A percentile compares a stretch with the other conserved stretches of the same genome.
phyloP scores from a whole-genome alignment of 2,888 invertebrate genomes.

The Amaurobius ferox region DNA sequence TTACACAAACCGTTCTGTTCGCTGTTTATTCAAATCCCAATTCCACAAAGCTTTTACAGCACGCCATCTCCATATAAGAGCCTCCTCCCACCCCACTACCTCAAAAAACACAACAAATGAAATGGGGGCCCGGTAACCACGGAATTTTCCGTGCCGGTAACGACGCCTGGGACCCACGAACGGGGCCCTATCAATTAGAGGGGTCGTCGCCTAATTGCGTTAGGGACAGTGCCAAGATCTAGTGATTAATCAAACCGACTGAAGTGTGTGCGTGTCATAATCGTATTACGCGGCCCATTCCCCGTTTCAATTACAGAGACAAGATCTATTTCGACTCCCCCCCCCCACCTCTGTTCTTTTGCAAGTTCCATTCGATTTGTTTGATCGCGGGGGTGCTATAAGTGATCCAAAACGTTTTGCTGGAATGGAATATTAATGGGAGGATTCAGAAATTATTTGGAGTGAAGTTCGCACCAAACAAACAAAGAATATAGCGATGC shows the following conservation, averaged over 20 bases:
- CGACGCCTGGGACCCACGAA: constrained; percentile 37
- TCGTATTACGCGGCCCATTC: constrained; percentile 62
- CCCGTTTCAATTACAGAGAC: constrained; percentile 56
- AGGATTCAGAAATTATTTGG: too few species aligned
- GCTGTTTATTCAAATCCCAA: constrained; percentile 68
- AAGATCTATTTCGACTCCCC: not conserved
- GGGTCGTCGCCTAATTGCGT: constrained; percentile 65
- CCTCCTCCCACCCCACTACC: not conserved
- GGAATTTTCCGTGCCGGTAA: too few species aligned
- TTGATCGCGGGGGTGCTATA: not conserved
- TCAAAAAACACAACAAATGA: not conserved
- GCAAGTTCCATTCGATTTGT: constrained; percentile 13
- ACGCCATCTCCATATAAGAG: not conserved
- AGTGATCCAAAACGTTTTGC: not conserved
- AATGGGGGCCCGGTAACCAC: constrained; percentile 17
- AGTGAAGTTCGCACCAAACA: too few species aligned
- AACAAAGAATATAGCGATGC: too few species aligned
- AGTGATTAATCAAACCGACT: constrained; percentile 58
- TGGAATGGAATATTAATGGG: too few species aligned
- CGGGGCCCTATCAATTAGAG: constrained; percentile 56
- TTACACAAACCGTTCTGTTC: constrained; percentile 33
- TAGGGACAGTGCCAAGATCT: constrained; percentile 27
- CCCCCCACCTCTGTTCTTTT: not conserved
- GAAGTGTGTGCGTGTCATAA: constrained; percentile 57
- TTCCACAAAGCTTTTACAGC: constrained; percentile 21